Conservation (phyloP, 2,113 vertebrate species). For the Sebastes schlegelii region DNA sequence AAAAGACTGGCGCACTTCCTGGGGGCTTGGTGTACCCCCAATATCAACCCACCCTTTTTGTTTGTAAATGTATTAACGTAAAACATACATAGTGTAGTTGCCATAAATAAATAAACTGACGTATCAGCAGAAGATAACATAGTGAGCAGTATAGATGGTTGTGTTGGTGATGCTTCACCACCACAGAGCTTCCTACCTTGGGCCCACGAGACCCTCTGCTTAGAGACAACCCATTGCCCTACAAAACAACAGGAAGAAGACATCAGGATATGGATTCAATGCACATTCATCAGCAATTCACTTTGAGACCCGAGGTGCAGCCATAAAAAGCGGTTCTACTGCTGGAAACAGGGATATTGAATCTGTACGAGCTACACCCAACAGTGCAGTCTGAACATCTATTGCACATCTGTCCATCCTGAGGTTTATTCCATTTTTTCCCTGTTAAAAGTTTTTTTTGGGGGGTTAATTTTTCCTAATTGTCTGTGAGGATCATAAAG, state of each 20-base stretch:
- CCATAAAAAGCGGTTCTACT: constrained; percentile 3
- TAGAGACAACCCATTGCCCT: constrained; percentile 86
- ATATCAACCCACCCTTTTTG: no score
- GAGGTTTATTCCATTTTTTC: no score
- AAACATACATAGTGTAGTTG: not conserved
- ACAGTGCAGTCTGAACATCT: constrained; percentile 20
- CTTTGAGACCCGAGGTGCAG: constrained; percentile 34
- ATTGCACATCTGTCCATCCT: no score
- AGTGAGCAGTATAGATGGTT: not conserved
- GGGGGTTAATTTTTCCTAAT: no score
- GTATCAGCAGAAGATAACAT: not conserved
- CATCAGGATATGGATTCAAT: constrained; percentile 29
- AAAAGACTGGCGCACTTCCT: no score
- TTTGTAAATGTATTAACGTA: not conserved
- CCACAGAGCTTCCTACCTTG: constrained; percentile 86
- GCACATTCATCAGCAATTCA: constrained; percentile 50
- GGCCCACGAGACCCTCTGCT: constrained; percentile 91
- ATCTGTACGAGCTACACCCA: constrained; percentile 29
- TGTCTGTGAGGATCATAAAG: no score
- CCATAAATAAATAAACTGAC: not conserved
- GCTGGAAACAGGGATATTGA: constrained; percentile 41
- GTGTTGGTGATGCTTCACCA: constrained; percentile 1
- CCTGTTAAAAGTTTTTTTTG: no score
- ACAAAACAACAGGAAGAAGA: constrained; percentile 58
- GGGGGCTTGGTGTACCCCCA: no score